Conservation (phyloP, 2,113 vertebrate genomes). For the Scophthalmus maximus region DNA sequence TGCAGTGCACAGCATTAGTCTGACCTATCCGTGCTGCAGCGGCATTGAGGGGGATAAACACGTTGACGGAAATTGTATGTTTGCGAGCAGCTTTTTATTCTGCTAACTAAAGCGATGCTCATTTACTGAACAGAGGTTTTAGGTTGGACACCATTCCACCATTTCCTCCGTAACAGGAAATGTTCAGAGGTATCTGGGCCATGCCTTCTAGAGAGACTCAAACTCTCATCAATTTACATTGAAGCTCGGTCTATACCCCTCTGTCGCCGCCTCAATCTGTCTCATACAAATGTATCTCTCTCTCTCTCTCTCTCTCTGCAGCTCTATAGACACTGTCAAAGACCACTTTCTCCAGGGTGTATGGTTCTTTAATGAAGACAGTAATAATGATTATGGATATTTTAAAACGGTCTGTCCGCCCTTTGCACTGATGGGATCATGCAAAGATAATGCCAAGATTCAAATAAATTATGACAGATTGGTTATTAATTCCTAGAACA, state of each 20-base stretch:
- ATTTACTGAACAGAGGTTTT: constrained; percentile 12
- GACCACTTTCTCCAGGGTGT: constrained; percentile 77
- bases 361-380: constrained; percentile 81
- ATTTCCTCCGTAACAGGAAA: constrained; percentile 65
- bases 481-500: constrained; percentile 41
- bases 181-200: constrained; percentile 70
- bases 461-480: constrained; percentile 33
- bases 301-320: constrained; percentile 38
- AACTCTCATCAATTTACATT: constrained; percentile 75
- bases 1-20: too few relatives aligned
- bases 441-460: constrained; percentile 24
- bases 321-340: constrained; percentile 70
- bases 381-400: constrained; percentile 78
- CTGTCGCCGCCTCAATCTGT: constrained; percentile 37
- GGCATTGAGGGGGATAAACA: too few relatives aligned
- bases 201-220: constrained; percentile 68
- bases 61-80: too few relatives aligned
- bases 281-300: constrained; percentile 63
- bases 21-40: too few relatives aligned
- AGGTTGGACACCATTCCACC: constrained; percentile 38
- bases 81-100: too few relatives aligned
- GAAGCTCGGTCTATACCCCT: constrained; percentile 35
- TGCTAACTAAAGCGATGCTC: too few relatives aligned
- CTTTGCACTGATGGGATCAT: constrained; percentile 41
- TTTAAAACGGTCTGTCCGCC: constrained; percentile 67